Conservation (phyloP, 2,113 vertebrate species). For the Sceloporus undulatus region DNA sequence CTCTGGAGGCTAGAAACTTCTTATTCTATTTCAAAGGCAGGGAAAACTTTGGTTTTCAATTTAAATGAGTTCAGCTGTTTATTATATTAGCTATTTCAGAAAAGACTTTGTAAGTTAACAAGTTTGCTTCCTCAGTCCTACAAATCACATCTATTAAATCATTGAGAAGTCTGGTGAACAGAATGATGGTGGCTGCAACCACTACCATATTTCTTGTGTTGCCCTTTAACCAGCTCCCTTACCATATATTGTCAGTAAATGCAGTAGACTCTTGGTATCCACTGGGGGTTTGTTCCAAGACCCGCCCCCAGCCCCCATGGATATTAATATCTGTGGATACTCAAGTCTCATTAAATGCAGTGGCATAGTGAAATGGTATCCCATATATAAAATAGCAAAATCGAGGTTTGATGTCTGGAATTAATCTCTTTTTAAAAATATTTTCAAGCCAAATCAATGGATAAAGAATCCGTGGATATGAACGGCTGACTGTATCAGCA, state of each 20-base stretch:
- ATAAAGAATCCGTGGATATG: too few relatives aligned
- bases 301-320: too few relatives aligned
- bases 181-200: background rate
- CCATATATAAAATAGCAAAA: too few relatives aligned
- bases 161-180: background rate
- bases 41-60: conserved; percentile 65
- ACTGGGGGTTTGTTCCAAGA: too few relatives aligned
- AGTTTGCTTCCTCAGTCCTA: conserved; percentile 2
- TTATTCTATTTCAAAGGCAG: conserved; percentile 64
- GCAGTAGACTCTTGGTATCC: background rate
- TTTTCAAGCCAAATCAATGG: too few relatives aligned
- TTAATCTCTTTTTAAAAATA: too few relatives aligned
- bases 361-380: too few relatives aligned
- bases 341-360: too few relatives aligned
- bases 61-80: conserved; percentile 63
- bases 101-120: conserved; percentile 19
- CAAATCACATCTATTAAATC: background rate
- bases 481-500: too few relatives aligned
- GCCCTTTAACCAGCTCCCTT: too few relatives aligned
- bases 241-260: background rate
- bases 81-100: conserved; percentile 57
- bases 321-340: too few relatives aligned
- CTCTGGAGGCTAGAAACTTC: conserved; percentile 55
- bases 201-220: background rate
- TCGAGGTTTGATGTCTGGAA: too few relatives aligned